Conservation (phyloP, 2,113 vertebrate genomes). For the Lamprologus speciosus region DNA sequence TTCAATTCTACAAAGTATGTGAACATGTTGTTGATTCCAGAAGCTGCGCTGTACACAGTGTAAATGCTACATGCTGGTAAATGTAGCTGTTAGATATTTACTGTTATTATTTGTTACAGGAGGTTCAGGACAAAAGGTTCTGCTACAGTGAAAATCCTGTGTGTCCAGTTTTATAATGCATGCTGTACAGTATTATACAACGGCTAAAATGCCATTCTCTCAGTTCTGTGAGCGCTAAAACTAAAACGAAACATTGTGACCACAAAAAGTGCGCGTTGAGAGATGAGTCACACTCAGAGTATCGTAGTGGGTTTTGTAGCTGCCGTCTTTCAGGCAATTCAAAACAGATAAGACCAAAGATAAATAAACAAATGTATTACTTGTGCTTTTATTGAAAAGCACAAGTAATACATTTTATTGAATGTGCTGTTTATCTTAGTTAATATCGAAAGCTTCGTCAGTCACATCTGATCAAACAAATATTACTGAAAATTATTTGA, state of each 20-base stretch:
- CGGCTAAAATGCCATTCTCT: fast-evolving
- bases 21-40: not conserved
- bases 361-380: not conserved
- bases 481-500: not conserved
- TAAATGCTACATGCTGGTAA: not conserved
- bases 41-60: not conserved
- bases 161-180: not conserved
- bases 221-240: not conserved
- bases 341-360: not conserved
- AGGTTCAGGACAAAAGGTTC: not conserved
- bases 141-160: not conserved
- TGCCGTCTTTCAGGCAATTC: not conserved
- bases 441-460: not conserved
- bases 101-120: not conserved
- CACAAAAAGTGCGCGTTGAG: not conserved
- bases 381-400: not conserved
- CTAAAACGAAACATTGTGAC: not conserved
- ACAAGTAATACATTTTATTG: not conserved
- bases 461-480: not conserved
- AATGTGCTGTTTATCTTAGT: not conserved
- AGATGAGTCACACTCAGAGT: not conserved
- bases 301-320: not conserved
- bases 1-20: not conserved
- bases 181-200: fast-evolving
- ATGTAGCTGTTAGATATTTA: not conserved